Percentiles rank a stretch among this genome's conserved stretches.
Evolutionary conservation across 1,140 invertebrate species (phyloP).

Genomic region (Scylla paramamosain): DNA sequence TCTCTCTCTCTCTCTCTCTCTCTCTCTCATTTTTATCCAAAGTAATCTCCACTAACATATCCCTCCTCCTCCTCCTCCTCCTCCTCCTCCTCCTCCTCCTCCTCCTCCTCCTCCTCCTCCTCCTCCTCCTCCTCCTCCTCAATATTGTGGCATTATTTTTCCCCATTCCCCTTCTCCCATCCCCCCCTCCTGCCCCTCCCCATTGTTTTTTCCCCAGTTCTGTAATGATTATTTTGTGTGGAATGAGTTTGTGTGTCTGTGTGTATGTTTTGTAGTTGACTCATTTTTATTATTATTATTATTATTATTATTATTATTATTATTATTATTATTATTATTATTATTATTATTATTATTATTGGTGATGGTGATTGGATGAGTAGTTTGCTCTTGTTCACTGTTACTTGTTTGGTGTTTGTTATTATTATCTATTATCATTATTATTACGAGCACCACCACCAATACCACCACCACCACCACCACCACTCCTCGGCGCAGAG

Average conservation of each 20-base stretch:
- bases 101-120: neutral
- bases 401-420: neutral
- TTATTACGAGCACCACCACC: neutral
- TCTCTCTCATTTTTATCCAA: neutral
- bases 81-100: neutral
- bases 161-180: neutral
- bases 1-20: neutral
- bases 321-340: neutral
- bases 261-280: neutral
- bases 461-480: no score
- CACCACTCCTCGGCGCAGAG: no score
- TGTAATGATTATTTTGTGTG: neutral
- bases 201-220: neutral
- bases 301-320: no score
- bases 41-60: no score
- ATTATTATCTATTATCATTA: neutral
- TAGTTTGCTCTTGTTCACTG: neutral
- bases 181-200: neutral
- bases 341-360: neutral
- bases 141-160: neutral
- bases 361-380: neutral
- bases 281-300: no score
- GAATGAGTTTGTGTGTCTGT: neutral
- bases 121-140: neutral
- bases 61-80: no score